Base-by-base conservation (phyloP, 35 echinoderm and acorn worm species). In the Ptychodera flava region DNA sequence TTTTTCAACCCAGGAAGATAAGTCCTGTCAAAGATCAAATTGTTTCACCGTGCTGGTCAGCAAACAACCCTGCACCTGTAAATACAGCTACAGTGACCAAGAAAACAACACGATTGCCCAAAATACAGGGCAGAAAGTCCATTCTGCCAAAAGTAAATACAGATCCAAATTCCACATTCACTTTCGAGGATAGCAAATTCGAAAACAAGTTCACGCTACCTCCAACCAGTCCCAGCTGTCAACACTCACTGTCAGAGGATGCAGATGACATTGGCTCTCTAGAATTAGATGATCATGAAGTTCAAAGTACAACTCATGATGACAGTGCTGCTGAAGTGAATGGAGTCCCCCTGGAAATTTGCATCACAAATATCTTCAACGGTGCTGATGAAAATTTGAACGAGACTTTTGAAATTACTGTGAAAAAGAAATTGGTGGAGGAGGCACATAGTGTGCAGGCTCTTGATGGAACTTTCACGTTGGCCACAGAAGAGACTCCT, bases 1-100 rank as follows among this genome's bases (percentile, higher is more conserved):
- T 93, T 76, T 93, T 97, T n/a, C 85, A 86, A 86, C 89, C 36
- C 32, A 85, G 90, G 53, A 97, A 91, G 89, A 86, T 97, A 36
- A 93, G 94, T 75, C 94, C 91, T 84, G 85, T 93, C 28, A 64
- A 97, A 32, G 89, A 79, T 79, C 88, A 82, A 52, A 83, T 93
- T 79, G 90, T 89, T 34, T 87, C 86, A 32, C 92, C 94, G 29
- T 91, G 89, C 33, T 97, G 94, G 94, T 85, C 91, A 76, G 91
- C 84, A n/a, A 87, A 93, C 33, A 89, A 91, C 28, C 52, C 92
- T n/a, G 38, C 53, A 27, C 77, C 45, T 22, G 22, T 22, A 6
- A 12, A 6, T 12, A 64, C 45, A 12, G 45, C 45, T 22, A 64
- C 45, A 64, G 45, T 64, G 6, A 64, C 45, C 6, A 64, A 64